These are phyloP conservation scores for Ambastaia sidthimunki DNA, from an alignment of 2,797 vertebrate genomes.

Conservation along the genomic window DNA sequence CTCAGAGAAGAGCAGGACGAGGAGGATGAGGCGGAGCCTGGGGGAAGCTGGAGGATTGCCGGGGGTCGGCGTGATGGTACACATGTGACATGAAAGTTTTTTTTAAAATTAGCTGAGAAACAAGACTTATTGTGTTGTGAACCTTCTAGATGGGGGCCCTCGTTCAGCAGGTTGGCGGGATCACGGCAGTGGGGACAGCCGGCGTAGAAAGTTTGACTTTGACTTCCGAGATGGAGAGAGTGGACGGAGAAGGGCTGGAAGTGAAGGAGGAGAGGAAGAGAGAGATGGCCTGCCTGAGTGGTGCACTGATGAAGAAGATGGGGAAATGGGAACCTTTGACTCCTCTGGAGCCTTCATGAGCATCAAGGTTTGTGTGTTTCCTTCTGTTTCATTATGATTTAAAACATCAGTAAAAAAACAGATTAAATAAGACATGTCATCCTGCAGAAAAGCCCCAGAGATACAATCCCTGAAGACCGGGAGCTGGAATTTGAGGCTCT, in stretches of 20 bases:
- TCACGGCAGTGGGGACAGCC: conserved; percentile 76
- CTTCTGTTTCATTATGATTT: neutral
- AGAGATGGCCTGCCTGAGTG: conserved; percentile 90
- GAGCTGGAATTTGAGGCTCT: conserved; percentile 89
- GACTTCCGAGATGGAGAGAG: conserved; percentile 84
- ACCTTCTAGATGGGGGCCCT: conserved; percentile 79
- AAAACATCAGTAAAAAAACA: neutral
- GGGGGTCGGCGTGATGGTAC: conserved; percentile 81
- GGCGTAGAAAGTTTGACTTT: conserved; percentile 88
- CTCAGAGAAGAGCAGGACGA: conserved; percentile 88
- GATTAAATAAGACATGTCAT: neutral
- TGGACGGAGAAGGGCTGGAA: conserved; percentile 78
- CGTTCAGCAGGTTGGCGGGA: conserved; percentile 93
- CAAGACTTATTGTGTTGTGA: neutral
- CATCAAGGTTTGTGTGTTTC: conserved; percentile 60
- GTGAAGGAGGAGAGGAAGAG: conserved; percentile 85
- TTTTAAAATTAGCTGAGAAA: neutral
- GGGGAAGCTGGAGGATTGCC: conserved; percentile 82
- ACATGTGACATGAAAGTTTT: neutral
- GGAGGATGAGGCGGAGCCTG: conserved; percentile 74
- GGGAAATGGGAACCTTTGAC: conserved; percentile 93
- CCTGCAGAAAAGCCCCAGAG: conserved; percentile 86
- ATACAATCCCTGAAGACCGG: conserved; percentile 83
- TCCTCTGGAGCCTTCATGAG: conserved; percentile 91
- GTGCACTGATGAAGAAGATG: conserved; percentile 91